phyloP scores from a whole-genome alignment of 2,888 invertebrate genomes.

The Clepsis dumicolana region DNA sequence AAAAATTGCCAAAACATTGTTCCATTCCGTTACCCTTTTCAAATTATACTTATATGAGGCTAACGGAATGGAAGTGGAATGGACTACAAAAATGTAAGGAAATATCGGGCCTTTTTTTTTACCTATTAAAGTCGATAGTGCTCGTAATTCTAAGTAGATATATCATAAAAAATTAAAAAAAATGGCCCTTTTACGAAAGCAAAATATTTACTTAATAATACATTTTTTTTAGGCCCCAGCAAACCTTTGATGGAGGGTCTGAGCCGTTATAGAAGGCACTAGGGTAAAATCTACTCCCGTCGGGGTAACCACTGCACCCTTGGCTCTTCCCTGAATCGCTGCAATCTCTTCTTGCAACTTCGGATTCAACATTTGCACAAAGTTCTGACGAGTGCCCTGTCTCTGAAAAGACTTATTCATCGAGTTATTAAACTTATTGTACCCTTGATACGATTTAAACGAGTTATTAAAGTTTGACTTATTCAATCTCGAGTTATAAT shows the following conservation, averaged over 20 bases:
- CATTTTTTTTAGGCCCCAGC: constrained; percentile 10
- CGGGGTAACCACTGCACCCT: background rate
- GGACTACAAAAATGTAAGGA: too few relatives aligned
- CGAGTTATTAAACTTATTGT: background rate
- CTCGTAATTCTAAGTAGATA: too few relatives aligned
- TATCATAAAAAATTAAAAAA: too few relatives aligned
- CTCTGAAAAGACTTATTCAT: background rate
- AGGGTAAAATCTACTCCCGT: constrained; percentile 13
- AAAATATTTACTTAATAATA: background rate
- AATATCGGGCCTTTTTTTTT: too few relatives aligned
- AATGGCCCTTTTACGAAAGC: too few relatives aligned
- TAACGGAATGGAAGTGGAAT: too few relatives aligned
- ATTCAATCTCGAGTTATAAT: background rate
- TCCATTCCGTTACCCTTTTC: too few relatives aligned
- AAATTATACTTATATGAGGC: too few relatives aligned
- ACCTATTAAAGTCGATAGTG: too few relatives aligned
- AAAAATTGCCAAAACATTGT: too few relatives aligned
- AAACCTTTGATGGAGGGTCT: constrained; percentile 27
- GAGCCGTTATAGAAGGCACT: constrained; percentile 1
- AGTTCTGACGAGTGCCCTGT: background rate
- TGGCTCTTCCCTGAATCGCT: background rate
- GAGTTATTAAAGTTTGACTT: constrained; percentile 6
- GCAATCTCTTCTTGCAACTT: constrained; percentile 27
- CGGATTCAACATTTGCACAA: constrained; percentile 31
- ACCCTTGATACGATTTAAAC: background rate